Conservation (phyloP, 2,113 vertebrate species). For the Cervus canadensis region DNA sequence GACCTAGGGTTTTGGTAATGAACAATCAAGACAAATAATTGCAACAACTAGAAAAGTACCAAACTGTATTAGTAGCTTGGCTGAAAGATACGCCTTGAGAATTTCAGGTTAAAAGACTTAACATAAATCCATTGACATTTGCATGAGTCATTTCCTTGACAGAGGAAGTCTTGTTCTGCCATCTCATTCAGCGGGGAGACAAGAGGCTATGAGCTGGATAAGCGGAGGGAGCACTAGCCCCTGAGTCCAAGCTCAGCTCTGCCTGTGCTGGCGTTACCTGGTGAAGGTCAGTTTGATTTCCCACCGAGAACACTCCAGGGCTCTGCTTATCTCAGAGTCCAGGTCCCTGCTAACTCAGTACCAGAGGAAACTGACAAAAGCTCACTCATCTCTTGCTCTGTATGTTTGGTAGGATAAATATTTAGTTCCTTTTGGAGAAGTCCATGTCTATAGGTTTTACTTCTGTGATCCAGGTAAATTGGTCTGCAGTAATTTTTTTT, state of each 20-base stretch:
- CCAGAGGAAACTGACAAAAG: background rate
- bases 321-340: background rate
- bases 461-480: background rate
- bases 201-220: background rate
- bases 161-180: background rate
- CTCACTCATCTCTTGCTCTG: background rate
- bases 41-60: slow-evolving; percentile 21
- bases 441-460: background rate
- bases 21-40: background rate
- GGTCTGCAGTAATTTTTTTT: background rate
- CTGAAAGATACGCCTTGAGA: background rate
- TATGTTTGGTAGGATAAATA: background rate
- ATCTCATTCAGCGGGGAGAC: background rate
- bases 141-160: background rate
- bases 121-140: background rate
- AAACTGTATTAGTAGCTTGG: background rate
- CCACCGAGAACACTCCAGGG: background rate
- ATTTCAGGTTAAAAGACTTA: background rate
- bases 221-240: background rate
- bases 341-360: background rate
- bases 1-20: background rate
- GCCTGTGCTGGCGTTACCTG: too few species aligned
- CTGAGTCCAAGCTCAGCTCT: background rate
- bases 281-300: background rate
- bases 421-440: background rate